Conservation (phyloP, 1,140 invertebrate genomes). For the Drosophila miranda region DNA sequence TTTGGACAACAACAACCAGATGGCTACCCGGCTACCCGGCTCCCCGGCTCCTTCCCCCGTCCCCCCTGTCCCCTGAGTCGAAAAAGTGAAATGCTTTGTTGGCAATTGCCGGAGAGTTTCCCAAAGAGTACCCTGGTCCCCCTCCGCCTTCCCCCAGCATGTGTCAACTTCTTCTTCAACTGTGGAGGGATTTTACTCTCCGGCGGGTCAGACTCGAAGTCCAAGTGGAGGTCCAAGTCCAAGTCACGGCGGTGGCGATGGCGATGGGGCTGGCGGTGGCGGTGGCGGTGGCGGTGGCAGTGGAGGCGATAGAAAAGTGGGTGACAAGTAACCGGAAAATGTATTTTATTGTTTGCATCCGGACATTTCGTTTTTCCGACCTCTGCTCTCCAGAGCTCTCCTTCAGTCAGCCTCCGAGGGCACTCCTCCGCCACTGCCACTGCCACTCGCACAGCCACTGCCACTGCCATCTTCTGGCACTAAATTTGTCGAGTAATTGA, state of each 20-base stretch:
- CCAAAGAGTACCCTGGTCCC: constrained; percentile 31
- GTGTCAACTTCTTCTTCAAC: constrained; percentile 67
- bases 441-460: neutral
- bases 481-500: constrained; percentile 79
- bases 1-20: constrained; percentile 65
- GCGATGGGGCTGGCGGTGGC: too few species aligned
- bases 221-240: too few species aligned
- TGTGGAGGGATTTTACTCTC: constrained; percentile 55
- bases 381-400: constrained; percentile 18
- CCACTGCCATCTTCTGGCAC: constrained; percentile 27
- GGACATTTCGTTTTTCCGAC: constrained; percentile 69
- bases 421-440: neutral
- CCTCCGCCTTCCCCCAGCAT: constrained; percentile 43
- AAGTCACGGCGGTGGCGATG: too few species aligned
- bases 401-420: neutral
- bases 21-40: neutral
- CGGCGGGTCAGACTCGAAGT: constrained; percentile 9
- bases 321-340: constrained; percentile 81
- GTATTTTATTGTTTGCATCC: constrained; percentile 81
- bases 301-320: constrained; percentile 60
- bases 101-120: constrained; percentile 75
- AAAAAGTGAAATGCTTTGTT: constrained; percentile 77
- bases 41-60: neutral
- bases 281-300: neutral
- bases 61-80: constrained; percentile 4